Conservation (phyloP, 2,113 vertebrate genomes). For the Bubalus kerabau region DNA sequence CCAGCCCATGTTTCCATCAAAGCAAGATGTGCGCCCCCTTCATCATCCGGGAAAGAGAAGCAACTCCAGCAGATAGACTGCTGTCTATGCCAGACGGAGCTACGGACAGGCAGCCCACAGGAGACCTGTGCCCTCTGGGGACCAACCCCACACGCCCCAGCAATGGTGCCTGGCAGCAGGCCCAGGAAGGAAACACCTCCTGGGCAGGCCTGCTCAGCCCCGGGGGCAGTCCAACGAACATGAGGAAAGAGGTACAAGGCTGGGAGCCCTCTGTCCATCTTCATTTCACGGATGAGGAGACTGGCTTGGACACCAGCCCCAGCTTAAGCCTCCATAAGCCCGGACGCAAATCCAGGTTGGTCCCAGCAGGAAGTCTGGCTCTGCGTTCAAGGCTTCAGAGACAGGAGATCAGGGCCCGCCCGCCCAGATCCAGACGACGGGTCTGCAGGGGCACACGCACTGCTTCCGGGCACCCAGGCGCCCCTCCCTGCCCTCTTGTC, state of each 20-base stretch:
- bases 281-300: neutral
- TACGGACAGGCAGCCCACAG: neutral
- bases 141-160: neutral
- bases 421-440: neutral
- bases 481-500: neutral
- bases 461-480: neutral
- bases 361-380: neutral
- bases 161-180: neutral
- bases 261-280: neutral
- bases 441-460: accelerated
- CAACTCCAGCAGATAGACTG: neutral
- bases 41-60: neutral
- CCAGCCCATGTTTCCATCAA: conserved; percentile 30
- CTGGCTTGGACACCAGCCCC: neutral
- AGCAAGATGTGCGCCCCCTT: neutral
- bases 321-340: neutral
- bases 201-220: neutral
- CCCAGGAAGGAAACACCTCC: neutral
- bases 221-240: neutral
- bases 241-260: accelerated
- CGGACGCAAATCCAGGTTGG: neutral
- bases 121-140: conserved; percentile 20
- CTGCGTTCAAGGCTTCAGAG: neutral
- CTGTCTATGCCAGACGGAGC: neutral
- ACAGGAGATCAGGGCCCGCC: neutral